A percentile compares a stretch with the other conserved stretches of the same genome.
Conservation (phyloP, 2,888 invertebrate genomes). For the Pristionchus mayeri region DNA sequence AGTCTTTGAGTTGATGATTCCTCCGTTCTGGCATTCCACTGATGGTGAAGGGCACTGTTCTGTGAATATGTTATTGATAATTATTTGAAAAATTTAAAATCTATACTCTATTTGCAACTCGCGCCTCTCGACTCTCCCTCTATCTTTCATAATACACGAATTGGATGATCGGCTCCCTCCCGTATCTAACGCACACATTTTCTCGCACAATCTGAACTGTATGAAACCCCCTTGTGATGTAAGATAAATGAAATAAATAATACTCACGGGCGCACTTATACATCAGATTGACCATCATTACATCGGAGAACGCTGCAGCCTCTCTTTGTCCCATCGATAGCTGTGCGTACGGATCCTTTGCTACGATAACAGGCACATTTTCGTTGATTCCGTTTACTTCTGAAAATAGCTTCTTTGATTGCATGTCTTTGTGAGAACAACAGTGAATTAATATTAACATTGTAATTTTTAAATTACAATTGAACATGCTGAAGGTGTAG, state of each 20-base stretch:
- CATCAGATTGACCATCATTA: conserved; percentile 6
- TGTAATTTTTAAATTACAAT: too few relatives aligned
- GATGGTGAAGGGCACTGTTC: conserved; percentile 18
- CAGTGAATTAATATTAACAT: not conserved
- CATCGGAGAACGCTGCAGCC: conserved; percentile 31
- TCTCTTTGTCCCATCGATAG: not conserved
- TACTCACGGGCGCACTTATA: too few relatives aligned
- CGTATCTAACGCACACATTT: too few relatives aligned
- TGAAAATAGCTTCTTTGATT: not conserved
- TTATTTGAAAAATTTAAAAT: not conserved
- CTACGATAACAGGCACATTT: not conserved
- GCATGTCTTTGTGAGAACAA: too few relatives aligned
- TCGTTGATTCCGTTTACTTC: not conserved
- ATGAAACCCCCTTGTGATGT: too few relatives aligned
- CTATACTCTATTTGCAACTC: too few relatives aligned
- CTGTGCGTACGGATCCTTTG: not conserved
- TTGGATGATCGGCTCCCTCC: too few relatives aligned
- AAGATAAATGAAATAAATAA: too few relatives aligned
- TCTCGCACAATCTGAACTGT: not conserved
- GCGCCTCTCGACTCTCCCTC: too few relatives aligned
- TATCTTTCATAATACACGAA: too few relatives aligned
- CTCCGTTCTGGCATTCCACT: conserved; percentile 4
- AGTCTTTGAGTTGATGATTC: conserved; percentile 38
- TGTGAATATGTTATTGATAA: not conserved
- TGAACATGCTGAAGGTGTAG: too few relatives aligned